A percentile compares a stretch with the other conserved stretches of the same genome.
Conservation (phyloP, 2,113 vertebrate species). For the Columba livia region DNA sequence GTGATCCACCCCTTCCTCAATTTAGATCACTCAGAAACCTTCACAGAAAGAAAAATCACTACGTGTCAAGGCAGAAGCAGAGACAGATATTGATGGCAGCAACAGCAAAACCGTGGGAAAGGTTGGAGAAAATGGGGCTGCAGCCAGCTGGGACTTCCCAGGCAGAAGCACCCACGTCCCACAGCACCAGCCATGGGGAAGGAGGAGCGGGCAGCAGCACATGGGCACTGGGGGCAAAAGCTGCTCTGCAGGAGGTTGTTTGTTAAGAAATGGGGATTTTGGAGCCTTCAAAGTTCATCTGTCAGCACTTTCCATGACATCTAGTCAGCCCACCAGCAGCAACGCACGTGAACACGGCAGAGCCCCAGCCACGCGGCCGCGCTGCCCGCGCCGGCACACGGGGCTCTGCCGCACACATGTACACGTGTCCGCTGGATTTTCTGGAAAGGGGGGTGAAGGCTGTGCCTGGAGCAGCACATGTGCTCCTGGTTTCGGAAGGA, state of each 20-base stretch:
- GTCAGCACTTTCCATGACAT: not conserved
- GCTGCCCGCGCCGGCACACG: too few relatives aligned
- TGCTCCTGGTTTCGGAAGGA: not conserved
- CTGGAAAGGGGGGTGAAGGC: fast-evolving
- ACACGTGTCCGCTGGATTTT: fast-evolving
- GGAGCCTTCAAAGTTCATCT: not conserved
- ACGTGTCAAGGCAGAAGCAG: not conserved
- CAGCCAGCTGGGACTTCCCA: not conserved
- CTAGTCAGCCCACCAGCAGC: not conserved
- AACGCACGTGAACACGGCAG: too few relatives aligned
- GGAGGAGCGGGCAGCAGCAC: not conserved
- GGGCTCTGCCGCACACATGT: fast-evolving
- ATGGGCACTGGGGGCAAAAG: fast-evolving
- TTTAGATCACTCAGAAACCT: not conserved
- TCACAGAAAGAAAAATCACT: not conserved
- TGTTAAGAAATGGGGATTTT: fast-evolving
- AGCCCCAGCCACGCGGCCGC: too few relatives aligned
- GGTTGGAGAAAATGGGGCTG: not conserved
- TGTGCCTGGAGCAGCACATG: fast-evolving
- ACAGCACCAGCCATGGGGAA: fast-evolving
- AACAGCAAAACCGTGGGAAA: not conserved
- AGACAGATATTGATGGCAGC: not conserved
- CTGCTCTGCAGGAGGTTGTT: fast-evolving
- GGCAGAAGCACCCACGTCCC: fast-evolving
- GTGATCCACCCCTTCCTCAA: conserved; percentile 48